Evolutionary conservation across 2,888 invertebrate genomes (phyloP).

Genomic region (Cephus sareptanus): DNA sequence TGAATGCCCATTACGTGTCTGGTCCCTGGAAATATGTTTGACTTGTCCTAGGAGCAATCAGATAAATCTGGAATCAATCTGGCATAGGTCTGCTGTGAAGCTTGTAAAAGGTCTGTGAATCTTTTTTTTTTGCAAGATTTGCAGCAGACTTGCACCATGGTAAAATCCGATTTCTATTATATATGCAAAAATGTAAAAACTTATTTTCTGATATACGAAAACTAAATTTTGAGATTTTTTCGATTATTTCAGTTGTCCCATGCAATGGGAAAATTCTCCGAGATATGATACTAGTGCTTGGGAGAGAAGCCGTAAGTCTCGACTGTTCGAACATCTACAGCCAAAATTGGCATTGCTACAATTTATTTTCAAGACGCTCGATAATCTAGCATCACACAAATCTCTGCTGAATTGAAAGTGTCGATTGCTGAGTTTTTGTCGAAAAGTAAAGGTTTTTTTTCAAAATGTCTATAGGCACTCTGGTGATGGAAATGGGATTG

Average conservation of each 20-base stretch:
- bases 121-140: neutral
- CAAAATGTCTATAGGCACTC: neutral
- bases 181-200: neutral
- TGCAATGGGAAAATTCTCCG: constrained; percentile 26
- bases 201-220: neutral
- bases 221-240: neutral
- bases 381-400: neutral
- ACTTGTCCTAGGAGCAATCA: neutral
- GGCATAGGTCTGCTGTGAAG: neutral
- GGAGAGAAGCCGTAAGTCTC: neutral
- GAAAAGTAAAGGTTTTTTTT: neutral
- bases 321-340: neutral
- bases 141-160: neutral
- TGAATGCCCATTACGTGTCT: neutral
- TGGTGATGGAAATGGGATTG: neutral
- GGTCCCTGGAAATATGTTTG: neutral
- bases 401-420: neutral
- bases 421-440: neutral
- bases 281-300: constrained; percentile 13
- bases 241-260: constrained; percentile 26
- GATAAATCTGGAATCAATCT: neutral
- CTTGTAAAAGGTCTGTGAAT: neutral
- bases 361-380: neutral
- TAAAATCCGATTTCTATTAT: neutral
- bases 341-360: neutral